These are phyloP conservation scores for Tigriopus californicus DNA, from an alignment of 2,888 invertebrate species.

Conservation along the genomic window DNA sequence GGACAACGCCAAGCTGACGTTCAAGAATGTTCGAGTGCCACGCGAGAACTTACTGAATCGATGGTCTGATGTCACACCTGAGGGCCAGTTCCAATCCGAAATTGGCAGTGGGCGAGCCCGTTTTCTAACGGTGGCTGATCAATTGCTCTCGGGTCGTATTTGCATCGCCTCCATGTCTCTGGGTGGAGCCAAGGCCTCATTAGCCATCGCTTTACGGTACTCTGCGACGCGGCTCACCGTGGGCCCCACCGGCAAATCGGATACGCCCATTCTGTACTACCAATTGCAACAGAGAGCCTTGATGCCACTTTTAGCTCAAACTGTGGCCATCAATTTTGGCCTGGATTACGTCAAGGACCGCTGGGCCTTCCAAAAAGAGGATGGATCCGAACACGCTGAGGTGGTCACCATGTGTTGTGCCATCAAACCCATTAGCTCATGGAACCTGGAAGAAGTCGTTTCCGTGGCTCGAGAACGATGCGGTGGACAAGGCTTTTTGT, in stretches of 20 bases:
- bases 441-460: conserved; percentile 20
- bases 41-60: conserved; percentile 20
- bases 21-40: conserved; percentile 21
- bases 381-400: conserved; percentile 20
- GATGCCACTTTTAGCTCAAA: conserved; percentile 21
- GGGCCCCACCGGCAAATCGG: conserved; percentile 21
- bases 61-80: conserved; percentile 19
- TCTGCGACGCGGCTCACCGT: conserved; percentile 21
- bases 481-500: conserved; percentile 20
- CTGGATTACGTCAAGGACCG: conserved; percentile 21
- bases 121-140: conserved; percentile 22
- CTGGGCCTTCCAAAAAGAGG: conserved; percentile 19
- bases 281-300: conserved; percentile 22
- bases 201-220: conserved; percentile 21
- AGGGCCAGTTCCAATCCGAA: conserved; percentile 19
- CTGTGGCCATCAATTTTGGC: conserved; percentile 21
- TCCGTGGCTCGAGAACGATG: conserved; percentile 20
- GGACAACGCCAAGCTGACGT: conserved; percentile 21
- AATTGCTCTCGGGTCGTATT: conserved; percentile 21
- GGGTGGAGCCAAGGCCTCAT: conserved; percentile 20
- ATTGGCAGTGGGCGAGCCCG: conserved; percentile 19
- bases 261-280: conserved; percentile 21
- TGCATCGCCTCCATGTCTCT: conserved; percentile 21
- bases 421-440: conserved; percentile 21
- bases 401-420: conserved; percentile 21